Evolutionary conservation across 1,140 invertebrate species (phyloP).

Genomic region (Orius laevigatus): DNA sequence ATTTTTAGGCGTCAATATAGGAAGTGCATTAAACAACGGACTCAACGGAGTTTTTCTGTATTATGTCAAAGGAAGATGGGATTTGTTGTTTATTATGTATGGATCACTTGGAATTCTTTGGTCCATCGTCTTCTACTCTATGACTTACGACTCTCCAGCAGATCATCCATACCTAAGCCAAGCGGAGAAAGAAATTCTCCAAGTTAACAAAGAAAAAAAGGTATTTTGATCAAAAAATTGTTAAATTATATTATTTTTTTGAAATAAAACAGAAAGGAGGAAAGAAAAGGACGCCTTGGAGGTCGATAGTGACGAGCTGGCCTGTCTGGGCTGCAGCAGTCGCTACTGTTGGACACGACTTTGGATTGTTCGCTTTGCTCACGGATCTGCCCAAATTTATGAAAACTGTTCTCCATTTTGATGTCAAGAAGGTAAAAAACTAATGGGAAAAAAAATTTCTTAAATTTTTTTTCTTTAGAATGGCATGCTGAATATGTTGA

Average conservation of each 20-base stretch:
- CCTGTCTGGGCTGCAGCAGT: slow-evolving; percentile 46
- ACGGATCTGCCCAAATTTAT: slow-evolving; percentile 51
- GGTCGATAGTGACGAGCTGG: slow-evolving; percentile 39
- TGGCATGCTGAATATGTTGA: slow-evolving; percentile 45
- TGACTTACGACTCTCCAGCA: slow-evolving; percentile 46
- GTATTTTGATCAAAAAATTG: neutral
- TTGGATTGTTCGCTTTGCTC: slow-evolving; percentile 77
- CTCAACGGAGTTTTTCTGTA: slow-evolving; percentile 4
- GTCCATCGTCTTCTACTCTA: slow-evolving; percentile 21
- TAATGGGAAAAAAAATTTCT: no score
- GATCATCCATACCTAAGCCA: slow-evolving; percentile 51
- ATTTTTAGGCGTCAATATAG: slow-evolving; percentile 10
- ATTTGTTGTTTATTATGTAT: slow-evolving; percentile 34
- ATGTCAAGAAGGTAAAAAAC: slow-evolving; percentile 35
- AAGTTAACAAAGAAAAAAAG: slow-evolving; percentile 14
- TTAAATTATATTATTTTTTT: neutral
- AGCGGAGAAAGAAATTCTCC: slow-evolving; percentile 45
- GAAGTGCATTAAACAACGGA: slow-evolving; percentile 8
- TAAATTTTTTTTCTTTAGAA: slow-evolving; percentile 26
- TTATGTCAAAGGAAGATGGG: slow-evolving; percentile 28
- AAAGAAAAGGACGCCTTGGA: slow-evolving; percentile 36
- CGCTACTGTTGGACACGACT: slow-evolving; percentile 71
- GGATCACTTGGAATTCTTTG: slow-evolving; percentile 29
- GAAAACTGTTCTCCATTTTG: slow-evolving; percentile 42
- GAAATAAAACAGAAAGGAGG: slow-evolving; percentile 6